Base-by-base conservation (phyloP, 2,113 vertebrate genomes). In the Gadus macrocephalus region DNA sequence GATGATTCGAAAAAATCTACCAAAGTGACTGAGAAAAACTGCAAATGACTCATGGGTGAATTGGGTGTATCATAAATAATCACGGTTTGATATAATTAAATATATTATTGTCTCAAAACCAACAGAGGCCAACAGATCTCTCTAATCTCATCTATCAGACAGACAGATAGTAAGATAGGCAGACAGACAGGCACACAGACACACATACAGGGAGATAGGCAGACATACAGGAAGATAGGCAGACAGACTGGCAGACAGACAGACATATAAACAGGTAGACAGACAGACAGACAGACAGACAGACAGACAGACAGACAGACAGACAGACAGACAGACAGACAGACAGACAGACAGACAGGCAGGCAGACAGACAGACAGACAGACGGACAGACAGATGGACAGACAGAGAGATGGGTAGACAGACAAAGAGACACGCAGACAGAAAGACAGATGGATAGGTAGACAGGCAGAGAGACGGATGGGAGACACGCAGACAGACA, bases 221-320 rank as follows among this genome's bases (percentile, higher is more conserved):
- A 60, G n/a, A 20, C 58, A 19, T 5, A 60, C 58, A 19, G 38
- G 62, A 8, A 56, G 62, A 16, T 38, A 68, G 69, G 70, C 20
- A 69, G 73, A 82, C 77, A 86, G 81, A 83, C 72, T 77, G 64
- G 31, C 74, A 86, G 84, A 60, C n/a, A 60, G 42, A 25, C 62
- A 9, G 56, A 68, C 67, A 75, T 35, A 69, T n/a, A 61, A 4
- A 20, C 19, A 25, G 25, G 25, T 25, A 25, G 75, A 66, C 55
- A 58, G 55, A 58, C 55, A 58, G 15, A n/a, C 16, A 58, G 55
- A 58, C 15, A n/a, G 55, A 5, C 55, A n/a, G n/a, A n/a, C 15
- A 3, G 16, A 58, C 55, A n/a, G 55, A 58, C 15, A 1, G 78
- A 67, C 75, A 49, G 9, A 14, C 9, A 2, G 9, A 12, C 9